A percentile compares a stretch with the other conserved stretches of the same genome.
Evolutionary conservation across 2,113 vertebrate species (phyloP).

Genomic region (Rhinolophus sinicus): DNA sequence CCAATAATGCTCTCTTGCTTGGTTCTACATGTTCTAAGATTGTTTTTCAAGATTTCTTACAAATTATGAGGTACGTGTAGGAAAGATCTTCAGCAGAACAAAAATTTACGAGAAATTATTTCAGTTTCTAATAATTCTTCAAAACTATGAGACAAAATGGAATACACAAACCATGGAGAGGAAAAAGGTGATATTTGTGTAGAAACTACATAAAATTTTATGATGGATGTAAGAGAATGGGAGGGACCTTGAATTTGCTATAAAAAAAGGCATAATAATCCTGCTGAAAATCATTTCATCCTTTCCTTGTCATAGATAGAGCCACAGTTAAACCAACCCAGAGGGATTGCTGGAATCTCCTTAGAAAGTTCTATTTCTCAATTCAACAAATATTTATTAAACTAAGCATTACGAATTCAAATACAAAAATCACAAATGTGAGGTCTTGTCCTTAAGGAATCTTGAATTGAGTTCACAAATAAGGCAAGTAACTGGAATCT

Average conservation of each 20-base stretch:
- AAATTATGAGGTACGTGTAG: background rate
- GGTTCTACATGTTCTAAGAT: background rate
- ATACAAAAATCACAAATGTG: background rate
- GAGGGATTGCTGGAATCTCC: background rate
- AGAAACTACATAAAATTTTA: background rate
- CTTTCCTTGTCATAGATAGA: background rate
- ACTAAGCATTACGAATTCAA: background rate
- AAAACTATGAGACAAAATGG: background rate
- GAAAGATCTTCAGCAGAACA: background rate
- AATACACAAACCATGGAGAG: background rate
- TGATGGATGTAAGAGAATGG: background rate
- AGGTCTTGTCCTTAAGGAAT: background rate
- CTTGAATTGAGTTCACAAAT: background rate
- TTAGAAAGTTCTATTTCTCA: conserved; percentile 27
- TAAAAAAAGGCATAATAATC: background rate
- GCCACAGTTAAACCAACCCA: background rate
- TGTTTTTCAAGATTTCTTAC: background rate
- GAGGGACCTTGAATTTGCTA: background rate
- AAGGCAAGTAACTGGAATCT: background rate
- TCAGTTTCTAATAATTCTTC: background rate
- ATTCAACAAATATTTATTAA: conserved; percentile 36
- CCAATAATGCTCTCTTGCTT: background rate
- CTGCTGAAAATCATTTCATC: background rate
- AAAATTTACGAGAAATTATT: background rate
- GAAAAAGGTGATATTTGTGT: background rate